Percentiles rank a stretch among this genome's conserved stretches.
Conservation (phyloP, 2,888 invertebrate genomes). For the Andrena camellia region DNA sequence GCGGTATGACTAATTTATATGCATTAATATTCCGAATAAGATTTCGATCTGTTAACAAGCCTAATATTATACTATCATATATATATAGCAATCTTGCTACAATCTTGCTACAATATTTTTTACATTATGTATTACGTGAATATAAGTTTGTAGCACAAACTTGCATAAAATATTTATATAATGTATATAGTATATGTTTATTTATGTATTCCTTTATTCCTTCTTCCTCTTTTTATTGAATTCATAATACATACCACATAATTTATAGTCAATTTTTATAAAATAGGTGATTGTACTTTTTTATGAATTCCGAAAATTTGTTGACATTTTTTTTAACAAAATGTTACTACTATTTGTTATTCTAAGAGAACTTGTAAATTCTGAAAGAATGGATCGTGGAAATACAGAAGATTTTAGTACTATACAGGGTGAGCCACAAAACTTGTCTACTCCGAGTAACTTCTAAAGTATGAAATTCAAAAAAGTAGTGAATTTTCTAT, state of each 20-base stretch:
- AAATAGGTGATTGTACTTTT: too few relatives aligned
- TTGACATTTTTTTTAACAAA: not conserved
- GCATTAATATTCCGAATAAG: not conserved
- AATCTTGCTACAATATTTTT: not conserved
- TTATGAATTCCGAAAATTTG: too few relatives aligned
- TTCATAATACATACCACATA: not conserved
- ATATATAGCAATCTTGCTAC: not conserved
- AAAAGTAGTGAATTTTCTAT: too few relatives aligned
- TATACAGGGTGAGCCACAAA: not conserved
- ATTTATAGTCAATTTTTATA: too few relatives aligned
- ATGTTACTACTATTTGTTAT: not conserved
- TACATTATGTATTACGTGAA: too few relatives aligned
- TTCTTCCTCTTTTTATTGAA: not conserved
- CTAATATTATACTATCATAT: not conserved
- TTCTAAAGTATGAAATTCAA: too few relatives aligned
- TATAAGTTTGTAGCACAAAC: too few relatives aligned
- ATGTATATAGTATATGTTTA: not conserved
- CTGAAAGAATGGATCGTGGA: not conserved
- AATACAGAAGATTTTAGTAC: not conserved
- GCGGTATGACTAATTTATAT: slow-evolving; percentile 85
- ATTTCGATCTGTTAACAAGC: not conserved
- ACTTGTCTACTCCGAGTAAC: too few relatives aligned
- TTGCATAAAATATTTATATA: not conserved
- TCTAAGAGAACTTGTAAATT: not conserved
- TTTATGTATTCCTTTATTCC: not conserved